Base-by-base conservation (phyloP, 2,888 invertebrate genomes). In the Sicus ferrugineus region DNA sequence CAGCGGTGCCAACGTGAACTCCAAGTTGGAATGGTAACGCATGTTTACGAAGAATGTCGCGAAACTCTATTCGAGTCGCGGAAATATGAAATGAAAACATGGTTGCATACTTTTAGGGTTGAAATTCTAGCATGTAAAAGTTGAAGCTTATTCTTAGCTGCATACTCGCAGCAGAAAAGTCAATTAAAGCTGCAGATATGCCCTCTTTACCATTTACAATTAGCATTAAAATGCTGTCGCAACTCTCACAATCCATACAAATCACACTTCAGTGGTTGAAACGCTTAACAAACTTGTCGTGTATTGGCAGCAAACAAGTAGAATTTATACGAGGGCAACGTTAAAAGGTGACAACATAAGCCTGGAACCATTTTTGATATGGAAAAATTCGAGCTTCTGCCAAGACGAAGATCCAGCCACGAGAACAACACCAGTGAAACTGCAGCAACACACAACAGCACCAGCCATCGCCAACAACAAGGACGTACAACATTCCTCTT, bases 281-380 rank as follows among this genome's bases (percentile, higher is more conserved):
- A 63, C 16, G 46, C 26, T 62, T n/a, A 2, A 3, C 42, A 28
- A 23, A 23, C 63, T 48, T 16, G 42, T 62, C 19, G 16, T 9
- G 6, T 62, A 62, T 48, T 63, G 50, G 63, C 50, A 50, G 48
- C 48, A 48, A 63, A 48, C 50, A 48, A 50, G 28, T 63, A 31
- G 19, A 48, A 63, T 63, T 48, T n/a, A 63, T n/a, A 28, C 16
- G 30, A 28, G 16, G 26, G 11, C 9, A 50, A 48, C 1, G 30
- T 9, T 54, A 14, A 54, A 54, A 54, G 23, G 52, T 52, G 21
- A 52, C 21, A 5, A n/a, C 19, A 52, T 23, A 7, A 52, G 14
- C 21, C 19, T 52, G 6, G 26, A 48, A 16, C 16, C 48, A 19
- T 19, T 16, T 16, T 2, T n/a, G 6, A 26, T 19, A 23, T 19